A percentile compares a stretch with the other conserved stretches of the same genome.
Evolutionary conservation across 2,888 invertebrate genomes (phyloP).

Genomic region (Rhabditophanes sp.): DNA sequence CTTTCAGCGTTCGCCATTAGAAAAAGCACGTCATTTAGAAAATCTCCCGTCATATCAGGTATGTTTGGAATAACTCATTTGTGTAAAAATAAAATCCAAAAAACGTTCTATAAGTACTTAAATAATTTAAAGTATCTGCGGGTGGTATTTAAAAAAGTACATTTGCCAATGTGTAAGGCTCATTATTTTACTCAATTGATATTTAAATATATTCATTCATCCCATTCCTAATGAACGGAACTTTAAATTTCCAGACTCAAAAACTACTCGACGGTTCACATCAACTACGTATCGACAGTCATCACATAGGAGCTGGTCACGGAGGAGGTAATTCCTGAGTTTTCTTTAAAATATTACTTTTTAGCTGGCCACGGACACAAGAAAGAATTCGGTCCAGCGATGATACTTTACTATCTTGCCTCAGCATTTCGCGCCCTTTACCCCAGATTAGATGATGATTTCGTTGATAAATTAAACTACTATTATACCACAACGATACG

Average conservation of each 20-base stretch:
- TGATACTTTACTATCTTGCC: slow-evolving; percentile 44
- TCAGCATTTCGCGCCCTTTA: slow-evolving; percentile 43
- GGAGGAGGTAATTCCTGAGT: slow-evolving; percentile 25
- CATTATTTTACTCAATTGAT: slow-evolving; percentile 3
- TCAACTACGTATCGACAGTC: slow-evolving; percentile 41
- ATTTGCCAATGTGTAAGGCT: slow-evolving; percentile 1
- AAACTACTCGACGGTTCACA: slow-evolving; percentile 44
- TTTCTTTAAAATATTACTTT: slow-evolving; percentile 5
- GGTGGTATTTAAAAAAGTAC: neutral
- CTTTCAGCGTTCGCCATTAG: slow-evolving; percentile 43
- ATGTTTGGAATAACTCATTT: too few relatives aligned
- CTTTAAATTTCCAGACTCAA: slow-evolving; percentile 29
- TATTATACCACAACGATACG: slow-evolving; percentile 44
- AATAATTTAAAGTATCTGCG: slow-evolving; percentile 1
- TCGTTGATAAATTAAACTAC: slow-evolving; percentile 44
- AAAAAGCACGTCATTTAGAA: slow-evolving; percentile 43
- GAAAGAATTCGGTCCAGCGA: slow-evolving; percentile 44
- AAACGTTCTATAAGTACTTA: neutral
- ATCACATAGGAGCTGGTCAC: slow-evolving; percentile 40
- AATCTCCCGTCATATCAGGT: slow-evolving; percentile 44
- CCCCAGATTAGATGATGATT: slow-evolving; percentile 44
- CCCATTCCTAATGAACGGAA: too few relatives aligned
- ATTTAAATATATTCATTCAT: slow-evolving; percentile 6
- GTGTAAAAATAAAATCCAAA: too few relatives aligned
- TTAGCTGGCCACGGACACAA: slow-evolving; percentile 42